Conservation (phyloP, 1,140 invertebrate genomes). For the Hylyphantes graminicola region DNA sequence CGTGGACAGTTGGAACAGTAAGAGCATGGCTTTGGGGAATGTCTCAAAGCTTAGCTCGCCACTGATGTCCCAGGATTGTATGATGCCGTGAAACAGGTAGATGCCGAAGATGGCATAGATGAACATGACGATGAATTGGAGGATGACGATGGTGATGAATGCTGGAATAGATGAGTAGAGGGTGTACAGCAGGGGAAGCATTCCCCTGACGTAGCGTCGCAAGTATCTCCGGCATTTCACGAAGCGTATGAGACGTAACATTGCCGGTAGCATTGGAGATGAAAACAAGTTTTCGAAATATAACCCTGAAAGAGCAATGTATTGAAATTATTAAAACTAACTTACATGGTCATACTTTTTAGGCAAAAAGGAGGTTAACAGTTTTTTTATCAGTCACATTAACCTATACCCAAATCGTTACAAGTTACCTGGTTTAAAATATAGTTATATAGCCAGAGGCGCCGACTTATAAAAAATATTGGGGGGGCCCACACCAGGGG, state of each 20-base stretch:
- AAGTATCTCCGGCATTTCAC: slow-evolving; percentile 96
- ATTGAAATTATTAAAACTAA: slow-evolving; percentile 53
- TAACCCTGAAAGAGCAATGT: slow-evolving; percentile 77
- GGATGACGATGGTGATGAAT: slow-evolving; percentile 96
- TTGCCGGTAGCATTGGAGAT: slow-evolving; percentile 96
- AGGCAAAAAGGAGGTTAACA: neutral
- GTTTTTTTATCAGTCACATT: neutral
- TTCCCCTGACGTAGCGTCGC: slow-evolving; percentile 96
- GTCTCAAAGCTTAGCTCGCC: slow-evolving; percentile 99
- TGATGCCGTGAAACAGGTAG: slow-evolving; percentile 99
- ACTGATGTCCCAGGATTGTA: slow-evolving; percentile 88
- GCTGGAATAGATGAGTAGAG: slow-evolving; percentile 97
- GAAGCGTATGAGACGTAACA: slow-evolving; percentile 95
- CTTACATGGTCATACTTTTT: neutral
- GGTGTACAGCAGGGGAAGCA: slow-evolving; percentile 94
- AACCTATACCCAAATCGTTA: neutral
- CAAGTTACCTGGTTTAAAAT: neutral
- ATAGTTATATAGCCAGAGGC: too few relatives aligned
- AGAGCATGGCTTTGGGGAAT: slow-evolving; percentile 96
- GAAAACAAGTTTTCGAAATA: slow-evolving; percentile 95
- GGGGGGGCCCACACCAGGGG: too few relatives aligned
- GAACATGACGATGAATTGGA: slow-evolving; percentile 98
- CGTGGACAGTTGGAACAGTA: slow-evolving; percentile 98
- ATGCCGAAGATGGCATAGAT: slow-evolving; percentile 99
- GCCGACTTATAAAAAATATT: too few relatives aligned